Percentiles rank a stretch among this genome's conserved stretches.
Evolutionary conservation across 1,140 invertebrate genomes (phyloP).

Genomic region (Hermetia illucens): DNA sequence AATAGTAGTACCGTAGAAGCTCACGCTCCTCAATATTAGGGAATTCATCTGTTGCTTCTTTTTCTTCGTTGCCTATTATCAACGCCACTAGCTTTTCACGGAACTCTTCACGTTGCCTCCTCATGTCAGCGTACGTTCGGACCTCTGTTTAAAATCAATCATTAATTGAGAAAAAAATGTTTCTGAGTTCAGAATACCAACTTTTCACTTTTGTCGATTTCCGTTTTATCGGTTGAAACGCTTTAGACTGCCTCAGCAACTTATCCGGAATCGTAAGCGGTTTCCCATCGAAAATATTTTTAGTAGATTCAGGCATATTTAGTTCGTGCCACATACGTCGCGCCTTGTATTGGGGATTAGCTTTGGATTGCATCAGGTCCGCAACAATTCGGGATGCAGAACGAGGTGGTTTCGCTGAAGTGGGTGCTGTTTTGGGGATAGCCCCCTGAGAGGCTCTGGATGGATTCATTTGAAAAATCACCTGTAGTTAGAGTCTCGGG

Average conservation of each 20-base stretch:
- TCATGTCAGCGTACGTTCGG: conserved; percentile 47
- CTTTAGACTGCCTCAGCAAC: conserved; percentile 12
- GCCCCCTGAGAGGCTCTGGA: too few species aligned
- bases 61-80: conserved; percentile 39
- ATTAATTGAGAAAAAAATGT: conserved; percentile 2
- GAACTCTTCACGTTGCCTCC: conserved; percentile 68
- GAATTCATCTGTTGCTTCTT: conserved; percentile 19
- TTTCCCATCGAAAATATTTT: conserved; percentile 18
- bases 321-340: conserved; percentile 26
- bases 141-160: conserved; percentile 27
- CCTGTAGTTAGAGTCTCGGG: too few species aligned
- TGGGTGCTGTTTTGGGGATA: too few species aligned
- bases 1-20: conserved; percentile 75
- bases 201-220: conserved; percentile 7
- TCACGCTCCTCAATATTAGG: conserved; percentile 49
- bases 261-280: conserved; percentile 18
- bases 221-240: conserved; percentile 6
- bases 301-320: conserved; percentile 27
- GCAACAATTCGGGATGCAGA: too few species aligned
- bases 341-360: conserved; percentile 24
- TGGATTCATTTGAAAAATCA: too few species aligned
- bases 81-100: conserved; percentile 59
- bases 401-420: too few species aligned
- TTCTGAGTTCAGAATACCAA: background rate
- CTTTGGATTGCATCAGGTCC: conserved; percentile 24